Conservation (phyloP, 1,140 invertebrate species). For the Rhyzopertha dominica region DNA sequence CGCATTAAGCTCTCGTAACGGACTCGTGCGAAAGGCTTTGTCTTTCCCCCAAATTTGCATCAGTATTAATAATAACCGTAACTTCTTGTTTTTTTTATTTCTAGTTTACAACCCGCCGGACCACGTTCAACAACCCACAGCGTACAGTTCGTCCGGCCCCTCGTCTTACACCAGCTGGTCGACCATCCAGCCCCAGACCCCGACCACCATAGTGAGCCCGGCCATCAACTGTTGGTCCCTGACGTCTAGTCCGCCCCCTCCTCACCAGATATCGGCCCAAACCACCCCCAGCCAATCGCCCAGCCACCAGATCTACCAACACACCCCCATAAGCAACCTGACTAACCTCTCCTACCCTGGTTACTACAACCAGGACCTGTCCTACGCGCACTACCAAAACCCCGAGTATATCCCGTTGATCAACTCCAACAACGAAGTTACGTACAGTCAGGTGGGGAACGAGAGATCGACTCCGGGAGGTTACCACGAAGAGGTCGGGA, state of each 20-base stretch:
- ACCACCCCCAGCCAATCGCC: slow-evolving; percentile 41
- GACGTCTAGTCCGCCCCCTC: slow-evolving; percentile 40
- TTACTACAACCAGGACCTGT: slow-evolving; percentile 40
- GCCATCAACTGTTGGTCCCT: slow-evolving; percentile 43
- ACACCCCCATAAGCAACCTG: slow-evolving; percentile 36
- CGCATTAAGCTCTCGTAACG: too few species aligned
- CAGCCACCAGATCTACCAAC: slow-evolving; percentile 42
- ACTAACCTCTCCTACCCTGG: slow-evolving; percentile 40
- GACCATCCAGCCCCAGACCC: slow-evolving; percentile 36
- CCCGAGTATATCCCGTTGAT: slow-evolving; percentile 36
- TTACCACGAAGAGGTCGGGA: slow-evolving; percentile 28
- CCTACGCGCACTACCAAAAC: slow-evolving; percentile 36
- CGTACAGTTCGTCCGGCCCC: slow-evolving; percentile 28
- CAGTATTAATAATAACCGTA: too few species aligned
- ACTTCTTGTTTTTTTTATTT: slow-evolving; percentile 10
- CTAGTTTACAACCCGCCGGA: slow-evolving; percentile 44
- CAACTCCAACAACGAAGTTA: slow-evolving; percentile 27
- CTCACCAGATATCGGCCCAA: slow-evolving; percentile 38
- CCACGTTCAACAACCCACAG: slow-evolving; percentile 39
- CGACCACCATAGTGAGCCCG: slow-evolving; percentile 34
- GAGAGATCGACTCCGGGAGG: slow-evolving; percentile 25
- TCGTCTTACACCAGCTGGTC: slow-evolving; percentile 40
- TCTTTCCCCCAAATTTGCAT: too few species aligned
- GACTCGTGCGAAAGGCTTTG: too few species aligned
- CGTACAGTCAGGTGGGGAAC: slow-evolving; percentile 31